Percentiles rank a stretch among this genome's conserved stretches.
These are phyloP conservation scores for Cisticola juncidis DNA, from an alignment of 2,113 vertebrate genomes.

Conservation along the genomic window DNA sequence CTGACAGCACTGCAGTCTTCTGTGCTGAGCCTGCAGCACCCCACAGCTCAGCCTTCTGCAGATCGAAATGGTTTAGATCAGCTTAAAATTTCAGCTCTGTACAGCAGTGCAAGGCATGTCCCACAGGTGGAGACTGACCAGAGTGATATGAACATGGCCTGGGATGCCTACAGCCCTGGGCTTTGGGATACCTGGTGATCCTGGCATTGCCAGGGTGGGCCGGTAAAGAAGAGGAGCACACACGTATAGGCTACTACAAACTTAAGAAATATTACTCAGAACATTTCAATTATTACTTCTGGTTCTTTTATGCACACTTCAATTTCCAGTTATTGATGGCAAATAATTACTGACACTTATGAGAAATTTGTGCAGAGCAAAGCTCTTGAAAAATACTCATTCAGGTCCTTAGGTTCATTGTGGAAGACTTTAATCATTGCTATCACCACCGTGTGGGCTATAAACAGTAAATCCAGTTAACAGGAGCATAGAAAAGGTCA, in stretches of 20 bases:
- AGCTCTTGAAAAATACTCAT: neutral
- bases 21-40: neutral
- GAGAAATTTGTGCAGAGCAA: neutral
- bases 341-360: neutral
- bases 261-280: neutral
- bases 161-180: neutral
- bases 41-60: neutral
- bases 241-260: neutral
- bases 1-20: neutral
- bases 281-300: neutral
- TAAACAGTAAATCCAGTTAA: neutral
- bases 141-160: rapidly evolving
- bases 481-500: neutral
- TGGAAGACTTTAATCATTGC: neutral
- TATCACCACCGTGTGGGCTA: neutral
- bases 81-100: neutral
- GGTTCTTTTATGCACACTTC: neutral
- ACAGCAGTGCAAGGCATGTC: rapidly evolving
- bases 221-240: neutral
- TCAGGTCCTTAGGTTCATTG: neutral
- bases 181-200: neutral
- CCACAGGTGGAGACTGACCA: neutral
- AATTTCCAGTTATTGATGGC: neutral
- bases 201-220: neutral
- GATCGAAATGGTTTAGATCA: neutral